These are phyloP conservation scores for Felis chaus DNA, from an alignment of 2,113 vertebrate species.

Conservation along the genomic window DNA sequence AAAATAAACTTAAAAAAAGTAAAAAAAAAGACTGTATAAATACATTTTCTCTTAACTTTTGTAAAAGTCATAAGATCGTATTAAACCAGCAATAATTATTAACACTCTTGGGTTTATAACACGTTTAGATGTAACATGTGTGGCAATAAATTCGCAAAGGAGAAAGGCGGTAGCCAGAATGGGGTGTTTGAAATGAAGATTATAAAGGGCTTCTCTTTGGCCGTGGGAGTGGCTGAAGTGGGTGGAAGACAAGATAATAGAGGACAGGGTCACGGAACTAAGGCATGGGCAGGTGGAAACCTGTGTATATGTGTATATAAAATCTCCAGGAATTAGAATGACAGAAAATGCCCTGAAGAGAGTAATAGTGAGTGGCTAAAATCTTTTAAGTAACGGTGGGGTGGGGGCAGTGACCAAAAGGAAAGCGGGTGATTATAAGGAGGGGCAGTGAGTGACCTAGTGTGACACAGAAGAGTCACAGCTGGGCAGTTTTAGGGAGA, in stretches of 20 bases:
- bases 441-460: neutral
- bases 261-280: neutral
- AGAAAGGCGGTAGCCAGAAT: neutral
- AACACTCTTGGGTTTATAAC: neutral
- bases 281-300: neutral
- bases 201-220: neutral
- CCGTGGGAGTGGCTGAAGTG: neutral
- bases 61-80: neutral
- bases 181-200: neutral
- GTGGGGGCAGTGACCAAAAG: neutral
- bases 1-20: no score
- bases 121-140: neutral
- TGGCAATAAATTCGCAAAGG: no score
- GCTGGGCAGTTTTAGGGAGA: neutral
- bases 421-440: neutral
- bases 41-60: neutral
- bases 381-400: neutral
- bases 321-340: neutral
- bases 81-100: neutral
- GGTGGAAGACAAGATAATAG: neutral
- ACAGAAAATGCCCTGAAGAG: neutral
- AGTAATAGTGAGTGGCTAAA: neutral
- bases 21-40: neutral
- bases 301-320: neutral
- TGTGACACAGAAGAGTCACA: neutral